Evolutionary conservation across 2,888 invertebrate species (phyloP), one percentile per base, ranked within the genome.

Genomic region (Philereme vetulata): DNA sequence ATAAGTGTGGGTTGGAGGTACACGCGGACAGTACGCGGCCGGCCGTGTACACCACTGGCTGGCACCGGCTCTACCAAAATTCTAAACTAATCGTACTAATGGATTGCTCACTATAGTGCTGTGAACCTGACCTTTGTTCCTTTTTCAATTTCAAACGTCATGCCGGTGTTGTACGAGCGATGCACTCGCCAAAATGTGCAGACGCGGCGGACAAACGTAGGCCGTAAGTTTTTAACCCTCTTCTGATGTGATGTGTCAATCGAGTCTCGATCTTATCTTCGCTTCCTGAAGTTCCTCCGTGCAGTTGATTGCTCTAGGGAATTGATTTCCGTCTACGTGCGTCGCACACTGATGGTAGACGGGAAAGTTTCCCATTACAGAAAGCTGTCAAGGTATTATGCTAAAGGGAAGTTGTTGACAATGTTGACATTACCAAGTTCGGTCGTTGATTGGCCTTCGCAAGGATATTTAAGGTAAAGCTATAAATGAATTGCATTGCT

Each of bases 21-120:
- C 73, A 78, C 81, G 81, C 84, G 89, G 88, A 81, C 90, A 90
- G 90, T 91, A 81, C 80, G 82, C 88, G 86, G 81, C 81, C 87
- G 86, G 86, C 86, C 85, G 89, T 82, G 85, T 84, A 81, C 79
- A 80, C 81, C 83, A 84, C 88, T 76, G 88, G 81, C 87, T 85
- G 88, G 82, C 80, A 84, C 86, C 80, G 82, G 70, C 75, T 77
- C 74, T 76, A 68, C 72, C 73, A 72, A 77, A 74, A 72, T 67
- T 21, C 21, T 21, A 21, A 73, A 72, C 72, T 66, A 75, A 77
- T 75, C 68, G 65, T 64, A 71, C 76, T 75, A 80, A 85, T 85
- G 85, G 81, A 81, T 80, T 76, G 76, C 78, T 75, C 75, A 77
- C 72, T 75, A 74, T 81, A 84, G 85, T 84, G 82, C 75, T 77